These are phyloP conservation scores for Syrmaticus mikado DNA, from an alignment of 2,113 vertebrate genomes.

Conservation along the genomic window DNA sequence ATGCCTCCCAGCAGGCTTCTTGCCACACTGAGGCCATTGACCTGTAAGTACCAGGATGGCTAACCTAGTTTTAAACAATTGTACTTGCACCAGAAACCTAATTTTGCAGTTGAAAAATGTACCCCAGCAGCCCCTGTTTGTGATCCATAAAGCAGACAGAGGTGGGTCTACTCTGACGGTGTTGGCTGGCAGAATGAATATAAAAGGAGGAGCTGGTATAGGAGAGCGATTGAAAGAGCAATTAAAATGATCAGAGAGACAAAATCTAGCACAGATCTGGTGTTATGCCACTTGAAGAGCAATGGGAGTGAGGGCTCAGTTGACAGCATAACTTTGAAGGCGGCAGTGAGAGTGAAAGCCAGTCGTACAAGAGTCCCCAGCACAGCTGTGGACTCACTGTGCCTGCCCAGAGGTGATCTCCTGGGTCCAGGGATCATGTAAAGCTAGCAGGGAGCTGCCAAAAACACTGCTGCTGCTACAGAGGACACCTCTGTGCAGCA, in stretches of 20 bases:
- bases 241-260: neutral
- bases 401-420: neutral
- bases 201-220: neutral
- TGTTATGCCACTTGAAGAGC: neutral
- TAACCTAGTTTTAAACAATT: neutral
- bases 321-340: neutral
- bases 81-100: neutral
- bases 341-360: neutral
- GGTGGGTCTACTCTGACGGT: fast-evolving
- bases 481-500: neutral
- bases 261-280: neutral
- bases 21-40: neutral
- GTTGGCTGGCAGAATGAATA: neutral
- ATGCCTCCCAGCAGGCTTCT: neutral
- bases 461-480: neutral
- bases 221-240: neutral
- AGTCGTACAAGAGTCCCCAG: neutral
- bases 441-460: neutral
- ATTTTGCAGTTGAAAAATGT: neutral
- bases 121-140: neutral
- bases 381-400: neutral
- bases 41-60: neutral
- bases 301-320: neutral
- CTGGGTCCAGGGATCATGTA: neutral
- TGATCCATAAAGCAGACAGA: neutral